phyloP scores from a whole-genome alignment of 2,113 vertebrate genomes.

The Chelonoidis abingdonii region DNA sequence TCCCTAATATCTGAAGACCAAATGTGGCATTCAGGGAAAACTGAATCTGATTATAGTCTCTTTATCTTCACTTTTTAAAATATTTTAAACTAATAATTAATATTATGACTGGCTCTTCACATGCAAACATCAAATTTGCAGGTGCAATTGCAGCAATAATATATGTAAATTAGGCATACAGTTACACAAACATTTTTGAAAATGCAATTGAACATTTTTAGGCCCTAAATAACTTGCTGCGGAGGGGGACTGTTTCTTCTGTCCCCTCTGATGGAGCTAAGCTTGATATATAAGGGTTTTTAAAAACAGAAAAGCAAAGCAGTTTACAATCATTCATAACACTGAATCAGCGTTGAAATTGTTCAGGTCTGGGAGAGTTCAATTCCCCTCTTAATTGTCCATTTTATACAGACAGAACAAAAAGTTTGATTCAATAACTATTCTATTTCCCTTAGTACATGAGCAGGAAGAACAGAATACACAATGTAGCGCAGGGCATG shows the following conservation, averaged over 20 bases:
- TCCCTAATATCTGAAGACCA: slow-evolving; percentile 38
- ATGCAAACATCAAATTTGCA: not conserved
- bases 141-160: not conserved
- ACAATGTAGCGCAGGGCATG: not conserved
- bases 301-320: not conserved
- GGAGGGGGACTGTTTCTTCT: not conserved
- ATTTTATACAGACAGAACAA: not conserved
- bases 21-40: slow-evolving; percentile 43
- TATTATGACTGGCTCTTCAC: not conserved
- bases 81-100: not conserved
- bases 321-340: not conserved
- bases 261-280: not conserved
- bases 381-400: not conserved
- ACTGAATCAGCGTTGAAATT: not conserved
- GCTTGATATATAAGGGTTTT: not conserved
- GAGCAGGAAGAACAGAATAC: not conserved
- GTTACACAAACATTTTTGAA: not conserved
- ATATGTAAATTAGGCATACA: not conserved
- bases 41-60: slow-evolving; percentile 59
- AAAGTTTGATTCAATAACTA: not conserved
- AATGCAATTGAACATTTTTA: not conserved
- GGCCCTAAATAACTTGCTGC: not conserved
- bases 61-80: not conserved
- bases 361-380: not conserved
- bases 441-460: not conserved